phyloP scores from a whole-genome alignment of 2,113 vertebrate genomes.

The Heterocephalus glaber region DNA sequence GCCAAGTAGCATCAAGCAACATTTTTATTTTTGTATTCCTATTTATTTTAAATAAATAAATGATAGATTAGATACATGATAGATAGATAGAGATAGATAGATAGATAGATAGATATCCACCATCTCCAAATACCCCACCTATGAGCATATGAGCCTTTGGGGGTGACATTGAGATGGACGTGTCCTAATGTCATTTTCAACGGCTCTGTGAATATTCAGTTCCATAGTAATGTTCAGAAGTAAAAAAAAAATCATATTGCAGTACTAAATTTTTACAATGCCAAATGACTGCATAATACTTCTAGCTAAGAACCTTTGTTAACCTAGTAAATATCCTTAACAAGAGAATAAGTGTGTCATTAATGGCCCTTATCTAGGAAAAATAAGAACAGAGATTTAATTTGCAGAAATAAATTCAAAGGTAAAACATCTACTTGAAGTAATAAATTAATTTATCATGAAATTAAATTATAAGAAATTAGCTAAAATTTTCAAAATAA shows the following conservation, averaged over 20 bases:
- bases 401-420: constrained; percentile 44
- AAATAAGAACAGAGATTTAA: neutral
- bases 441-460: constrained; percentile 14
- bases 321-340: constrained; percentile 21
- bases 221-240: constrained; percentile 17
- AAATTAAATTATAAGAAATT: constrained; percentile 45
- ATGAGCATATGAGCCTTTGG: neutral
- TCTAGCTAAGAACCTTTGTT: constrained; percentile 45
- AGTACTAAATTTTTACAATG: constrained; percentile 36
- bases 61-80: neutral
- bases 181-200: constrained; percentile 17
- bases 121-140: neutral
- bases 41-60: neutral
- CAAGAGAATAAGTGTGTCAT: neutral
- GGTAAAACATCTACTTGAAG: constrained; percentile 34
- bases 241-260: constrained; percentile 28
- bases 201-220: neutral
- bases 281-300: neutral
- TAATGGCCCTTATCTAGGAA: constrained; percentile 16
- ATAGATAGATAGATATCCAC: neutral
- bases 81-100: too few relatives aligned
- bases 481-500: constrained; percentile 26
- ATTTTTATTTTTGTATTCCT: neutral
- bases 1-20: neutral
- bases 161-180: neutral